Conservation (phyloP, 1,140 invertebrate species). For the Andrena cerasifolii region DNA sequence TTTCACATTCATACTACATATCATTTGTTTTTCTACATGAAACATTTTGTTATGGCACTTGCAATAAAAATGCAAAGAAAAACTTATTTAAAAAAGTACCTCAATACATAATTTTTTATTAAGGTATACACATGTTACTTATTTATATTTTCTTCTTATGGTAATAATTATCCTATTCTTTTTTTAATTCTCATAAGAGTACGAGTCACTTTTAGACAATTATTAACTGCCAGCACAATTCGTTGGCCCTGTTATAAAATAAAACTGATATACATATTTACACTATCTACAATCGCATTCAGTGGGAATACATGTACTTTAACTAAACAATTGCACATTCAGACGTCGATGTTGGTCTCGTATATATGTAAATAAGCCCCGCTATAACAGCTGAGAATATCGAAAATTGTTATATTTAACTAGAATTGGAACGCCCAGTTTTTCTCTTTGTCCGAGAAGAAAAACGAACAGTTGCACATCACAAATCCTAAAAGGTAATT, state of each 20-base stretch:
- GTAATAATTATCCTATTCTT: constrained; percentile 79
- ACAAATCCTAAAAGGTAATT: constrained; percentile 32
- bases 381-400: constrained; percentile 51
- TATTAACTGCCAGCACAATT: constrained; percentile 77
- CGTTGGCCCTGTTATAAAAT: constrained; percentile 82
- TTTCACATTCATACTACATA: neutral
- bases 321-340: constrained; percentile 82
- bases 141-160: constrained; percentile 80
- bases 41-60: constrained; percentile 10
- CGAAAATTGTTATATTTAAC: constrained; percentile 27
- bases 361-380: constrained; percentile 71
- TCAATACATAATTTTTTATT: constrained; percentile 83
- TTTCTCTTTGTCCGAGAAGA: neutral
- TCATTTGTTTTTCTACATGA: neutral
- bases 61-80: constrained; percentile 65
- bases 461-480: neutral
- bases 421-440: constrained; percentile 18
- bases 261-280: constrained; percentile 83
- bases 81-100: constrained; percentile 81
- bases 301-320: constrained; percentile 73
- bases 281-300: constrained; percentile 79
- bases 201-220: constrained; percentile 73
- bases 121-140: constrained; percentile 80
- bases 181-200: constrained; percentile 74
- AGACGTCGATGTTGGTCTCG: constrained; percentile 80